Evolutionary conservation across 2,797 vertebrate species (phyloP), one percentile per base, ranked within the genome.

Genomic region (Phoxinus dragarum): DNA sequence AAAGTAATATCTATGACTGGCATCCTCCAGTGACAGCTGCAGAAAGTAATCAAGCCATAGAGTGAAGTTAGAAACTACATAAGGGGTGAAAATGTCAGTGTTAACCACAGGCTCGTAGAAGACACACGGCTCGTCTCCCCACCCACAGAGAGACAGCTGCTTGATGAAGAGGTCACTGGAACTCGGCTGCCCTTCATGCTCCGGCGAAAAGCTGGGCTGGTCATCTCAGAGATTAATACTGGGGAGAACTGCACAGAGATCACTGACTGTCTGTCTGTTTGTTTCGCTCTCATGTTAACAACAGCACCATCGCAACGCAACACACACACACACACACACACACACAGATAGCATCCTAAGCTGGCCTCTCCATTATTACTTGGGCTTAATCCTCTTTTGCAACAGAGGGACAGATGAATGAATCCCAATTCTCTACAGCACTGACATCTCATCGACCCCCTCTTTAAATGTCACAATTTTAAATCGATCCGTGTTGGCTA

Each of bases 131-230:
- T 59, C 19, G n/a, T 66, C 59, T 85, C 82, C 76, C 73, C 82
- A 69, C 88, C 88, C 38, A 85, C 68, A 82, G 85, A 75, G 82
- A 75, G 38, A 80, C 88, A 87, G 85, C 85, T 88, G 88, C 76
- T 74, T 76, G 42, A 73, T 31, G 56, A 74, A 23, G 84, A 74
- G 77, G 84, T 80, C 77, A 85, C 14, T 9, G 34, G 66, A 80
- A 66, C 56, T 12, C 11, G 47, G n/a, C 68, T 56, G 68, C 52
- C 42, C 75, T 80, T 66, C 44, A 61, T 54, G 56, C 49, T 71
- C 80, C 17, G 21, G 56, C 19, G 34, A 84, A 79, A 72, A 64
- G 87, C 66, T 38, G 49, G 6, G 44, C 64, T 68, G 74, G 67
- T 54, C 38, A 72, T 86, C 79, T 69, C 54, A 23, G 73, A 67